Evolutionary conservation across 2,113 vertebrate species (phyloP), one percentile per base, ranked within the genome.

Genomic region (Platysteira castanea): DNA sequence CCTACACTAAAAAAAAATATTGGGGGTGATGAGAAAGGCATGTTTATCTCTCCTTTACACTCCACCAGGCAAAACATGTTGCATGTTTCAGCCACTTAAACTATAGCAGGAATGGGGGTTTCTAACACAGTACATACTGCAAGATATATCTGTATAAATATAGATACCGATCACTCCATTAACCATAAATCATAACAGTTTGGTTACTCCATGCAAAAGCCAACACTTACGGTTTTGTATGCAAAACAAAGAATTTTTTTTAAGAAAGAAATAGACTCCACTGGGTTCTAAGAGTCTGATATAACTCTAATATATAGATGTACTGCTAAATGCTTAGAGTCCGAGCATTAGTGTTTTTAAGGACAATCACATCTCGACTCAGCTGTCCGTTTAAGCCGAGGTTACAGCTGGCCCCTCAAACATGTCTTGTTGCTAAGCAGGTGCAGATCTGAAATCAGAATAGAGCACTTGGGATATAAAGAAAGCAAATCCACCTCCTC

Each of bases 401-500:
- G 74, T 87, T 80, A 60, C 69, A 76, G 67, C 74, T 90, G 65
- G 42, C 70, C 91, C 73, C 71, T 68, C 31, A 27, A 79, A 87
- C 89, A 94, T 0, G 0, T 37, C 85, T 90, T 80, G 96, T 97
- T 97, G 92, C 96, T 97, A 97, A 95, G 96, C 96, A 95, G 95
- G 94, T 96, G 95, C 91, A 96, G 67, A 83, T 82, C 63, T 89
- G 86, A 84, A 91, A 90, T 95, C 87, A 92, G 96, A 96, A 80
- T 54, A 95, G 77, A 90, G 67, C 67, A 80, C 91, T 92, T 46
- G 53, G 84, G 91, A 93, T 82, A 83, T 81, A 95, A 96, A 60
- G 93, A 91, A 97, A 90, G 97, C 89, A 97, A 97, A 95, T 92
- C 95, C 95, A 75, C 92, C 97, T 92, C 94, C 95, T 93, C 93